Base-by-base conservation (phyloP, 1,140 invertebrate species). In the Linepithema humile region DNA sequence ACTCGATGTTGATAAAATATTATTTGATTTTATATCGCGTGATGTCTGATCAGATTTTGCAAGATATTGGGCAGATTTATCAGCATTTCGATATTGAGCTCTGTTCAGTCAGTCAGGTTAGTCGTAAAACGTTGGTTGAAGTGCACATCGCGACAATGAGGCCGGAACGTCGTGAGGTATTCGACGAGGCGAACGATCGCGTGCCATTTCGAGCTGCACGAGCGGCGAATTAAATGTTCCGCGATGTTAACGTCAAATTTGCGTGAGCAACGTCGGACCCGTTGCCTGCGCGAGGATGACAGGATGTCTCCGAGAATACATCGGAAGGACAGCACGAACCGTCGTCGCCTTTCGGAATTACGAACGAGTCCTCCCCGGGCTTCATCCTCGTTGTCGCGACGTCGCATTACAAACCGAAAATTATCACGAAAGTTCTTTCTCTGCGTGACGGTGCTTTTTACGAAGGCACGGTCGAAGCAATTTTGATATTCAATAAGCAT, bases 181-280 rank as follows among this genome's bases (percentile, higher is more conserved):
- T 83, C 65, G 77, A 43, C 40, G 48, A 26, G 60, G 23, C 82
- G 73, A 88, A 86, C 80, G 85, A 92, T 94, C 92, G 92, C 93
- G 92, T 94, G 92, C 90, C 90, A 91, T 91, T 92, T 91, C 85
- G 82, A 88, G 67, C 35, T 57, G 74, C 89, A 90, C 82, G 82
- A 43, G 64, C 80, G 88, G 88, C 88, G 92, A 92, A 93, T 93
- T 94, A 93, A 94, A 94, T 90, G 92, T 86, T 92, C 89, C 84
- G 83, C 83, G 90, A 91, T 88, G 90, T 92, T 94, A 93, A 94
- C 93, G 92, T 94, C 91, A 90, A 91, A 93, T 93, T 94, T 92
- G 92, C 93, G 93, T 93, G 75, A 80, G 75, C 50, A 40, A 70
- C 23, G 35, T 80, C 35, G 65, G 23, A 32, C 50, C 43, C 20